phyloP scores from a whole-genome alignment of 2,113 vertebrate genomes.

The Acanthochromis polyacanthus region DNA sequence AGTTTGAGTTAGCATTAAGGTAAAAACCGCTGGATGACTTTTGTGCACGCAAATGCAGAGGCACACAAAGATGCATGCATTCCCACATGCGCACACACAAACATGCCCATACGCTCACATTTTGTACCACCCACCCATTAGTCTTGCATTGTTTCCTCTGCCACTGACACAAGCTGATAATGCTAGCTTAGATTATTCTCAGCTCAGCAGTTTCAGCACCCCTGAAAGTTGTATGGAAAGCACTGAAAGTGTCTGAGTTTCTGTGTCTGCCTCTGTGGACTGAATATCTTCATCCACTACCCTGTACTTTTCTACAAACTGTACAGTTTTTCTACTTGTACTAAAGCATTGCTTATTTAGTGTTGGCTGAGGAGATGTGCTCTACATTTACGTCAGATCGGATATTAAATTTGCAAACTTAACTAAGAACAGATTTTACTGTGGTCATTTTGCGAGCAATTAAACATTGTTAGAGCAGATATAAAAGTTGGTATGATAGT shows the following conservation, averaged over 20 bases:
- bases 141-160: constrained; percentile 76
- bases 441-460: background rate
- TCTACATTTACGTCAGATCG: background rate
- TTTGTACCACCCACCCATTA: constrained; percentile 73
- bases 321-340: constrained; percentile 1
- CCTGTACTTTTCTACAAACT: constrained; percentile 4
- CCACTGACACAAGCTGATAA: constrained; percentile 69
- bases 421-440: background rate
- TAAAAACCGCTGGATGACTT: constrained; percentile 50
- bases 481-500: background rate
- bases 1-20: constrained; percentile 61
- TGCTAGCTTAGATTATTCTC: constrained; percentile 67
- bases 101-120: constrained; percentile 27
- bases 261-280: constrained; percentile 35
- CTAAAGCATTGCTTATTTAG: constrained; percentile 20
- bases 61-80: constrained; percentile 13
- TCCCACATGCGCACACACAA: background rate
- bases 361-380: background rate
- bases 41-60: constrained; percentile 26
- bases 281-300: constrained; percentile 31
- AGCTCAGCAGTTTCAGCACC: constrained; percentile 72
- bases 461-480: background rate
- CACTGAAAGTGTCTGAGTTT: constrained; percentile 38
- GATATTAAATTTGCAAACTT: background rate
- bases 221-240: constrained; percentile 50